These are phyloP conservation scores for Epiblema foenella DNA, from an alignment of 2,888 invertebrate genomes.

Conservation along the genomic window DNA sequence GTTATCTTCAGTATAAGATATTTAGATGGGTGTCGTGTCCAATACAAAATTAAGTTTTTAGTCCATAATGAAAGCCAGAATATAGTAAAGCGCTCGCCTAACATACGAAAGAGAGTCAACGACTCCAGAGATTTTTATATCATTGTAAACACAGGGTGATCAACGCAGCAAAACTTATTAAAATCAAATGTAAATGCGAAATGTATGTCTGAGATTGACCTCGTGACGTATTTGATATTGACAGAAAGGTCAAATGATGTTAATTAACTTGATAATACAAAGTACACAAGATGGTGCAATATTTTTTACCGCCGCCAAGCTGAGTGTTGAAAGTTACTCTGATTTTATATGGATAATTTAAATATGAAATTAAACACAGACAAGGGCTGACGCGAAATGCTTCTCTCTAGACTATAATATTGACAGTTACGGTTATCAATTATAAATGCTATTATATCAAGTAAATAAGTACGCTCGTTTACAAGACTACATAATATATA, in stretches of 20 bases:
- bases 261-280: slow-evolving; percentile 3
- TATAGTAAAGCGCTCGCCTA: no score
- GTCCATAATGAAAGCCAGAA: no score
- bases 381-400: background rate
- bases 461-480: no score
- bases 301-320: background rate
- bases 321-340: background rate
- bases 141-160: no score
- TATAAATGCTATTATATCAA: no score
- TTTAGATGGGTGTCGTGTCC: no score
- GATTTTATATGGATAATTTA: background rate
- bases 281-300: background rate
- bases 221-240: background rate
- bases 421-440: background rate
- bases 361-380: background rate
- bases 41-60: no score
- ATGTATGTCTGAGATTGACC: background rate
- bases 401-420: background rate
- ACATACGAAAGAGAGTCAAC: no score
- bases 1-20: no score
- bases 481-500: no score
- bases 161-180: background rate
- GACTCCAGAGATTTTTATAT: no score
- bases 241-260: background rate
- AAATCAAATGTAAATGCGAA: background rate